These are phyloP conservation scores for Torymus auratus DNA, from an alignment of 2,888 invertebrate species.

Conservation along the genomic window DNA sequence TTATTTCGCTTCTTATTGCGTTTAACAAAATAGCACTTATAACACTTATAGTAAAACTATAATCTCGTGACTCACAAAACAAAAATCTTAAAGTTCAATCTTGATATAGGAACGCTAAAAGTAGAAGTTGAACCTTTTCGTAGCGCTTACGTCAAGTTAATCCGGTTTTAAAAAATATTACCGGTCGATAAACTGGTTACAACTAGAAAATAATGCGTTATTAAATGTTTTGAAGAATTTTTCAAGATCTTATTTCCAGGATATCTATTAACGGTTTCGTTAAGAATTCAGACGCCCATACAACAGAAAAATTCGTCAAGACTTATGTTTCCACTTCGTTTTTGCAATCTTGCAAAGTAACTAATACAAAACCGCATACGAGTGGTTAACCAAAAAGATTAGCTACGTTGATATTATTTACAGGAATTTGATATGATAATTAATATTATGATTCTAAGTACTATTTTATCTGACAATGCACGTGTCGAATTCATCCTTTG, in stretches of 20 bases:
- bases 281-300: not conserved
- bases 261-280: not conserved
- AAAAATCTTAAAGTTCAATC: not conserved
- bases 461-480: slow-evolving; percentile 1
- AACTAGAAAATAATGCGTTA: not conserved
- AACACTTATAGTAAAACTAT: not conserved
- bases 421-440: slow-evolving; percentile 14
- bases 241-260: not conserved
- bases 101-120: too few relatives aligned
- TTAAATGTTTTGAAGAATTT: not conserved
- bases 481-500: slow-evolving; percentile 4
- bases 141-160: slow-evolving; percentile 26
- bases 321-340: too few relatives aligned
- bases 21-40: too few relatives aligned
- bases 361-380: too few relatives aligned
- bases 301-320: too few relatives aligned
- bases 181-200: not conserved
- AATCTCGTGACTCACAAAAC: not conserved
- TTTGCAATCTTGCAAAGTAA: too few relatives aligned
- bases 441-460: not conserved
- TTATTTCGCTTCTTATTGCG: too few relatives aligned
- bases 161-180: slow-evolving; percentile 33
- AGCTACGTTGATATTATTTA: slow-evolving; percentile 3
- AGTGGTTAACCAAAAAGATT: not conserved
- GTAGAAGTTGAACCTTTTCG: slow-evolving; percentile 29